Evolutionary conservation across 2,113 vertebrate species (phyloP).

Genomic region (Burhinus oedicnemus): DNA sequence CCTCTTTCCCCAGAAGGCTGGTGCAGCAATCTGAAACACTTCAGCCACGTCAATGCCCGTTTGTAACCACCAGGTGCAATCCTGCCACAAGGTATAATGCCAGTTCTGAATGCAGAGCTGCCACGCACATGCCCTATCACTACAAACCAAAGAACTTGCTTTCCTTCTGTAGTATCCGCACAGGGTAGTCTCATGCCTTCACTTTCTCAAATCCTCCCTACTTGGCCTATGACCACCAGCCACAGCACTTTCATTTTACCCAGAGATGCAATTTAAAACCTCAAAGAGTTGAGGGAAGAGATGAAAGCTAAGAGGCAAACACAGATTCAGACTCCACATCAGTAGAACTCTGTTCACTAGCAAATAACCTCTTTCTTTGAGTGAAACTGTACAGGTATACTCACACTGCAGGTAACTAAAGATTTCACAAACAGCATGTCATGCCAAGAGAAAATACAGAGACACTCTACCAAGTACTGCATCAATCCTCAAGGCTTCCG

Average conservation of each 20-base stretch:
- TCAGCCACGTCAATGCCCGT: background rate
- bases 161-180: background rate
- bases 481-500: background rate
- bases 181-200: background rate
- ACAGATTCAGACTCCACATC: background rate
- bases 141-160: background rate
- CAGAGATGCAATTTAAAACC: background rate
- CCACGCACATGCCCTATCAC: background rate
- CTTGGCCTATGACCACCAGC: background rate
- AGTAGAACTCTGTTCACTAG: background rate
- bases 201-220: background rate
- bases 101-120: background rate
- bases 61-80: background rate
- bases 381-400: background rate
- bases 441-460: background rate
- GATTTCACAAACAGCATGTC: background rate
- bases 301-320: background rate
- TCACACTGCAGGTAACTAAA: background rate
- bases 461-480: background rate
- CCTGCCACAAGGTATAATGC: fast-evolving
- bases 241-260: background rate
- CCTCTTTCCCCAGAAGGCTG: background rate
- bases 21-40: background rate
- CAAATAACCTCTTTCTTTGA: background rate
- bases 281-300: background rate